Conservation (phyloP, 2,888 invertebrate species). For the Lithophane socia region DNA sequence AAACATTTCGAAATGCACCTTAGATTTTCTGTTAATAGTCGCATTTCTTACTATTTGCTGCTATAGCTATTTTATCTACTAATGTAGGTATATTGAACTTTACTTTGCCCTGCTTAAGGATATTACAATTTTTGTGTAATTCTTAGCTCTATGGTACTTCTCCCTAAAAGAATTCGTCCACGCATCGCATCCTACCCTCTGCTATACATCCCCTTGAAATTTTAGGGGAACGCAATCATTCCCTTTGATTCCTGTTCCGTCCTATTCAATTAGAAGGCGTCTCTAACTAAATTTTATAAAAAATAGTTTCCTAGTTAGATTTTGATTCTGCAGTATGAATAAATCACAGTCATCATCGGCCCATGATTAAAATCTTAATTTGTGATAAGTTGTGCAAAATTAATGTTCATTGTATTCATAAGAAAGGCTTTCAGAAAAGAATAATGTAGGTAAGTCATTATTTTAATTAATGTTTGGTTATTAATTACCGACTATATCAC, state of each 20-base stretch:
- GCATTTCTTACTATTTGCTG: background rate
- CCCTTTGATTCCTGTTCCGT: conserved; percentile 89
- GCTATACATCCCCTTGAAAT: conserved; percentile 82
- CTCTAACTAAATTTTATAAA: conserved; percentile 83
- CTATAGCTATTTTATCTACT: background rate
- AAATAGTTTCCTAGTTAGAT: conserved; percentile 72
- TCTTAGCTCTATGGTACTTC: conserved; percentile 65
- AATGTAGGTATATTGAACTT: background rate
- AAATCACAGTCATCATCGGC: conserved; percentile 11
- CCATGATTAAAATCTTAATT: conserved; percentile 3
- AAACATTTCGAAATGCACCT: background rate
- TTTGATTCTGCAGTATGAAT: conserved; percentile 37
- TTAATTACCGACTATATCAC: background rate
- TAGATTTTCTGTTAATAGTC: background rate
- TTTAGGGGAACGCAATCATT: conserved; percentile 88
- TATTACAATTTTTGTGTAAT: background rate
- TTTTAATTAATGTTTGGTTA: background rate
- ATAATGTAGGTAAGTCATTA: conserved; percentile 14
- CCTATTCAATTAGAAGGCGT: conserved; percentile 89
- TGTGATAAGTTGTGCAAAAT: background rate
- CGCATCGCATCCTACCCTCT: conserved; percentile 85
- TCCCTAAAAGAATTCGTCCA: conserved; percentile 87
- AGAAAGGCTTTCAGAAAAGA: background rate
- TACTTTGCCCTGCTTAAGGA: background rate
- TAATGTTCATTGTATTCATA: background rate